phyloP scores from a whole-genome alignment of 2,113 vertebrate species.

The Neotoma lepida region DNA sequence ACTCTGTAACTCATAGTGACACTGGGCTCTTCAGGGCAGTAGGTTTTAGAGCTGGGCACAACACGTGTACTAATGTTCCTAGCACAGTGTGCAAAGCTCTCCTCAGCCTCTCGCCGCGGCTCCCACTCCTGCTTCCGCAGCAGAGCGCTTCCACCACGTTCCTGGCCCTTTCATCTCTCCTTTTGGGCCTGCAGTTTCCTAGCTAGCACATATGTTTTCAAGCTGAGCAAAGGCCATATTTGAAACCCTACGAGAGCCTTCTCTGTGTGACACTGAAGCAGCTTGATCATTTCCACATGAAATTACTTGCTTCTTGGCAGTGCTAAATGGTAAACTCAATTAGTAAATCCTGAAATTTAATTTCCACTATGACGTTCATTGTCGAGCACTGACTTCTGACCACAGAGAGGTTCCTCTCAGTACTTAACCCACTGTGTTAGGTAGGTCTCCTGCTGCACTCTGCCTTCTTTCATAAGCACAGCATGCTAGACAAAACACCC shows the following conservation, averaged over 20 bases:
- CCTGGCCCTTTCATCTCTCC: not conserved
- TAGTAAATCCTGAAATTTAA: slow-evolving; percentile 71
- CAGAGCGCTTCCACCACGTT: not conserved
- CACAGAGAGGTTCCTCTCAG: slow-evolving; percentile 43
- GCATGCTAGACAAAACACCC: not conserved
- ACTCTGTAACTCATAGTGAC: accelerated
- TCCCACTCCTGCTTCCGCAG: not conserved
- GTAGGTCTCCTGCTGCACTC: not conserved
- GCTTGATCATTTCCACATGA: slow-evolving; percentile 21
- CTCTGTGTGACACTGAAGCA: slow-evolving; percentile 45
- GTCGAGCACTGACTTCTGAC: not conserved
- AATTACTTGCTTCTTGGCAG: slow-evolving; percentile 59
- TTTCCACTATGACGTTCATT: slow-evolving; percentile 50
- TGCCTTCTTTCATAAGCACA: not conserved
- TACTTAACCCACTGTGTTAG: not conserved
- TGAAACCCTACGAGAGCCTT: slow-evolving; percentile 46
- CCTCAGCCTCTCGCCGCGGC: not conserved
- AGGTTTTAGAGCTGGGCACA: not conserved
- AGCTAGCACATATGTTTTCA: not conserved
- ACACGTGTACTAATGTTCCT: accelerated
- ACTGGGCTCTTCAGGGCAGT: not conserved
- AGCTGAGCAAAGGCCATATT: not conserved
- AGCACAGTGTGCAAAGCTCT: not conserved
- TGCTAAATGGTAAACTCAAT: slow-evolving; percentile 59
- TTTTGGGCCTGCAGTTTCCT: not conserved